Evolutionary conservation across 2,888 invertebrate genomes (phyloP).

Genomic region (Nomada ruficornis): DNA sequence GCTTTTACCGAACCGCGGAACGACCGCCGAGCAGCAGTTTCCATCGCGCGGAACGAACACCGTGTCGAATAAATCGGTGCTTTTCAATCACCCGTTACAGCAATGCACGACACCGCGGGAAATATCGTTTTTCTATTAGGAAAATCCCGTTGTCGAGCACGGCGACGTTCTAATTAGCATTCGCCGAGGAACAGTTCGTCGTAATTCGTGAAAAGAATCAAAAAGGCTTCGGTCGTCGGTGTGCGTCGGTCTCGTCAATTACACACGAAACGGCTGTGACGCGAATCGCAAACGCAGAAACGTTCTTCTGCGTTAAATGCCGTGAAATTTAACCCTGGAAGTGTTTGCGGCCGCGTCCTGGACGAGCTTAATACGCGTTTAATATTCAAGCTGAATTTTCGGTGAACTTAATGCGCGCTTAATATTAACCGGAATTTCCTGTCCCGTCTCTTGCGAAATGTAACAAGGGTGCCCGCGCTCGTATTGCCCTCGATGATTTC

Average conservation of each 20-base stretch:
- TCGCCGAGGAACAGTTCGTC: background rate
- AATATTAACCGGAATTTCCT: background rate
- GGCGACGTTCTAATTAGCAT: conserved; percentile 14
- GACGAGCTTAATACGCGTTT: conserved; percentile 9
- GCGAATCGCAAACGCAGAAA: conserved; percentile 30
- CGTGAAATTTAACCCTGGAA: conserved; percentile 20
- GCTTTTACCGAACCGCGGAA: background rate
- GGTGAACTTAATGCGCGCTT: conserved; percentile 19
- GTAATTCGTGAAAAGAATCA: background rate
- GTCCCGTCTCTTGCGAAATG: background rate
- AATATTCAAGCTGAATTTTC: conserved; percentile 9
- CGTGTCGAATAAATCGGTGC: background rate
- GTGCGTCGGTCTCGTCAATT: conserved; percentile 11
- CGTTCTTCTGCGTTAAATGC: conserved; percentile 19
- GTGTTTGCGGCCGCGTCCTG: conserved; percentile 1
- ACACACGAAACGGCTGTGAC: conserved; percentile 25
- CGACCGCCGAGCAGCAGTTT: background rate
- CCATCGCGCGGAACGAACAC: background rate
- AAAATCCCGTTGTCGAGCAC: background rate
- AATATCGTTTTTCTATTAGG: background rate
- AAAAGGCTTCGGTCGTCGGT: background rate
- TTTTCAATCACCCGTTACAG: background rate
- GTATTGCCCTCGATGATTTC: background rate
- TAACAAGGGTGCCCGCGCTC: background rate
- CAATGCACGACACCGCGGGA: background rate